A percentile compares a stretch with the other conserved stretches of the same genome.
Evolutionary conservation across 2,888 invertebrate species (phyloP).

Genomic region (Lasioglossum lativentre): DNA sequence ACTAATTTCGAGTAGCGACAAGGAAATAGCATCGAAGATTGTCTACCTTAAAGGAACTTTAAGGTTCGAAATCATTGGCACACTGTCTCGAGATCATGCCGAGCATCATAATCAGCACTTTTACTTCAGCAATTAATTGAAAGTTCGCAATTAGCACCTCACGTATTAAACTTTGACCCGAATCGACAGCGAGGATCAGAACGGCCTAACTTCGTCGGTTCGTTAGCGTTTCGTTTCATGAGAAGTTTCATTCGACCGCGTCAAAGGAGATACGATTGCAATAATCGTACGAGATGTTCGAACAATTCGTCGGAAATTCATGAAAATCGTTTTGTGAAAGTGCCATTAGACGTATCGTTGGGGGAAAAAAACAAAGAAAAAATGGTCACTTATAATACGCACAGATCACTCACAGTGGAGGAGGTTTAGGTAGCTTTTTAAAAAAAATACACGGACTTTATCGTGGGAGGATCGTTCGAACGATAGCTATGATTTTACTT

Average conservation of each 20-base stretch:
- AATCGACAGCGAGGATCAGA: constrained; percentile 52
- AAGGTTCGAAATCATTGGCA: constrained; percentile 47
- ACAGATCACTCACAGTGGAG: constrained; percentile 54
- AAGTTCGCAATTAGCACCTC: constrained; percentile 64
- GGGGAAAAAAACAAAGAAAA: not conserved
- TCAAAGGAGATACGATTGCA: constrained; percentile 24
- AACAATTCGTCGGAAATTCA: constrained; percentile 44
- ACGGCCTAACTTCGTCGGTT: constrained; percentile 43
- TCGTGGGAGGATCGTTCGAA: constrained; percentile 6
- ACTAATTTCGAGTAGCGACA: constrained; percentile 88
- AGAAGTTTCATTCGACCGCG: constrained; percentile 45
- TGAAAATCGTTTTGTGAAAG: constrained; percentile 58
- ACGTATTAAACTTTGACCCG: constrained; percentile 53
- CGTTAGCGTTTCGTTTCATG: constrained; percentile 42
- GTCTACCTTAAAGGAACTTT: constrained; percentile 53
- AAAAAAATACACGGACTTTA: constrained; percentile 19
- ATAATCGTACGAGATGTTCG: constrained; percentile 30
- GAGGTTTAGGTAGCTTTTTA: constrained; percentile 29
- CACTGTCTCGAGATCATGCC: constrained; percentile 48
- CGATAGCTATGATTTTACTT: constrained; percentile 9
- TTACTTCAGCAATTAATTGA: constrained; percentile 58
- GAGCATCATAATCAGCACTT: constrained; percentile 61
- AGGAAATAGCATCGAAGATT: constrained; percentile 48
- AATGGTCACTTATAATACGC: constrained; percentile 62
- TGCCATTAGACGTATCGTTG: constrained; percentile 62